Conservation (phyloP, 2,113 vertebrate species). For the Ammospiza nelsoni region DNA sequence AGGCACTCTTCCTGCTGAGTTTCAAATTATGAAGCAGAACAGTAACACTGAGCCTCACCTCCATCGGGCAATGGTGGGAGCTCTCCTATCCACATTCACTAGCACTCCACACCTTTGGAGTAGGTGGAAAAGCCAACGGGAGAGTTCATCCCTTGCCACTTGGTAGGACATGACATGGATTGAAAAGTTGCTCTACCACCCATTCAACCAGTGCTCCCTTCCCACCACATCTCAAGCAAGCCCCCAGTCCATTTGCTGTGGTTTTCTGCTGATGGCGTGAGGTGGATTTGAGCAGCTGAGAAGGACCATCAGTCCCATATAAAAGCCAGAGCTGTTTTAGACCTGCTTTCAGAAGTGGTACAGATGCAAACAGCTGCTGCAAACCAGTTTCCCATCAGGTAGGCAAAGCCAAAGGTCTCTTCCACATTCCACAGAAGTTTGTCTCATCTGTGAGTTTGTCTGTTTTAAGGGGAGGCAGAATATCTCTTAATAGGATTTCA, state of each 20-base stretch:
- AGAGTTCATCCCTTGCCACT: background rate
- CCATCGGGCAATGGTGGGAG: background rate
- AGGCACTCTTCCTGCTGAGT: background rate
- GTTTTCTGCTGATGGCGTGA: background rate
- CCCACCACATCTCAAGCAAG: background rate
- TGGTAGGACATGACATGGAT: background rate
- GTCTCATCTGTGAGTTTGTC: background rate
- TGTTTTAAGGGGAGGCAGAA: background rate
- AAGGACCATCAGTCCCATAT: background rate
- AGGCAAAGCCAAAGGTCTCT: background rate
- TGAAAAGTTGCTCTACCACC: background rate
- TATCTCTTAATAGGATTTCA: conserved; percentile 43
- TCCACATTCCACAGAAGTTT: background rate
- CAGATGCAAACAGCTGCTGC: background rate
- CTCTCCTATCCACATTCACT: background rate
- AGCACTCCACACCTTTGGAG: background rate
- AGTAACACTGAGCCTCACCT: background rate
- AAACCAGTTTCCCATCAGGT: background rate
- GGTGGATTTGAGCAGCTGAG: background rate
- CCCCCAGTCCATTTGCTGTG: background rate
- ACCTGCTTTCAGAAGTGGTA: background rate
- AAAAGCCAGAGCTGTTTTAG: background rate
- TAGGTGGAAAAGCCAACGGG: background rate
- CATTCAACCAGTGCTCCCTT: background rate
- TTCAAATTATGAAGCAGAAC: background rate